Conservation (phyloP, 2,888 invertebrate genomes). For the Galeruca laticollis region DNA sequence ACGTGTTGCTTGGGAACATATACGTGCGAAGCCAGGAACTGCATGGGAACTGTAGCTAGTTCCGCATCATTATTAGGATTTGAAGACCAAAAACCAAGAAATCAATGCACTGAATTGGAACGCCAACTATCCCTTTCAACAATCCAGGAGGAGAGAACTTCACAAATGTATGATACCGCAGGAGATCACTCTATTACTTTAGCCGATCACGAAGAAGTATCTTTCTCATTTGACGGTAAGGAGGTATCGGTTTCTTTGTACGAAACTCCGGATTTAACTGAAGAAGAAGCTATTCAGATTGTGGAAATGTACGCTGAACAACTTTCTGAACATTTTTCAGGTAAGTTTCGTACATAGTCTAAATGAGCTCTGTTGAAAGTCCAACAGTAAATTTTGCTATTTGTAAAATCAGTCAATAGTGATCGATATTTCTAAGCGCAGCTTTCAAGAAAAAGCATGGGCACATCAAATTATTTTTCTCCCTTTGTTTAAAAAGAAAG, state of each 20-base stretch:
- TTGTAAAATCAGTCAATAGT: too few species aligned
- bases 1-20: conserved; percentile 91
- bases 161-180: conserved; percentile 87
- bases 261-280: conserved; percentile 92
- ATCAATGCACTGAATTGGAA: conserved; percentile 71
- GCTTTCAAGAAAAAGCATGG: too few species aligned
- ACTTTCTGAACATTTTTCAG: conserved; percentile 86
- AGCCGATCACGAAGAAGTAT: conserved; percentile 87
- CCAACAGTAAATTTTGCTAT: not conserved
- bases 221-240: conserved; percentile 91
- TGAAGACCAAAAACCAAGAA: conserved; percentile 77
- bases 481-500: too few species aligned
- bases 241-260: conserved; percentile 92
- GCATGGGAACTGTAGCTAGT: conserved; percentile 91
- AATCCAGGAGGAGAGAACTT: conserved; percentile 91
- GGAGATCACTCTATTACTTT: conserved; percentile 75
- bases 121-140: conserved; percentile 89
- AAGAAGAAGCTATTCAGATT: conserved; percentile 91
- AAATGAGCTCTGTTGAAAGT: not conserved
- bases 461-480: too few species aligned
- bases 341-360: conserved; percentile 58
- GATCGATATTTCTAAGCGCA: too few species aligned
- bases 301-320: conserved; percentile 96
- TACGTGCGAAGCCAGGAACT: conserved; percentile 90
- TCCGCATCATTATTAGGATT: conserved; percentile 90